phyloP scores from a whole-genome alignment of 1,140 invertebrate species.

The Episyrphus balteatus region DNA sequence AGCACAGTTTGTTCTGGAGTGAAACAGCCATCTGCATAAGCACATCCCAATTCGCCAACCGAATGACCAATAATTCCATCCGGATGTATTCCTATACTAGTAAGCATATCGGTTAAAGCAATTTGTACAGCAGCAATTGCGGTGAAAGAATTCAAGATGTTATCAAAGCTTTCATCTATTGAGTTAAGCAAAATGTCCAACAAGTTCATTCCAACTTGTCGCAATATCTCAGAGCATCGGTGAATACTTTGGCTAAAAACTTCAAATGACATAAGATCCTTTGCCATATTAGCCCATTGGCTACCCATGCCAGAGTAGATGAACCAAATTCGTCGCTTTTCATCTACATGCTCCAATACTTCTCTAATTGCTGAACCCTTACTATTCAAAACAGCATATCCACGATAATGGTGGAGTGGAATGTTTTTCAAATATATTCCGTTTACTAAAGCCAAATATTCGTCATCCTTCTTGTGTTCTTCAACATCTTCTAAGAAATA shows the following conservation, averaged over 20 bases:
- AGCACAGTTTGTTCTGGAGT: conserved; percentile 86
- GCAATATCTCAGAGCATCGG: conserved; percentile 61
- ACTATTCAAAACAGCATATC: conserved; percentile 58
- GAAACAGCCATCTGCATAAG: conserved; percentile 91
- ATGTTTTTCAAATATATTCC: conserved; percentile 59
- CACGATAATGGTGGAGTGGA: conserved; percentile 60
- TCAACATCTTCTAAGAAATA: conserved; percentile 53
- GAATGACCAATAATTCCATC: conserved; percentile 95
- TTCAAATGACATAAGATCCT: conserved; percentile 68
- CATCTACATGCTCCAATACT: conserved; percentile 32
- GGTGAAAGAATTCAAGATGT: conserved; percentile 80
- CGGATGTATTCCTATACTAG: conserved; percentile 61
- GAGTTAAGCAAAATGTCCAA: conserved; percentile 67
- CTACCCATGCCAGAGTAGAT: conserved; percentile 95
- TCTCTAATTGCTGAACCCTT: conserved; percentile 32
- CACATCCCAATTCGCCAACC: conserved; percentile 87
- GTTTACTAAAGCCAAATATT: conserved; percentile 65
- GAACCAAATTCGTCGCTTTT: conserved; percentile 78
- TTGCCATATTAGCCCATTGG: conserved; percentile 92
- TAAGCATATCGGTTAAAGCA: conserved; percentile 79
- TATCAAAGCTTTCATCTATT: conserved; percentile 63
- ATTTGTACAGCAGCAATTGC: conserved; percentile 92
- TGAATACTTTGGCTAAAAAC: conserved; percentile 67
- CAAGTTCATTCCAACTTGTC: conserved; percentile 68
- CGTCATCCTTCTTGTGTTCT: conserved; percentile 51